Evolutionary conservation across 2,888 invertebrate genomes (phyloP).

Genomic region (Lottia scabra): DNA sequence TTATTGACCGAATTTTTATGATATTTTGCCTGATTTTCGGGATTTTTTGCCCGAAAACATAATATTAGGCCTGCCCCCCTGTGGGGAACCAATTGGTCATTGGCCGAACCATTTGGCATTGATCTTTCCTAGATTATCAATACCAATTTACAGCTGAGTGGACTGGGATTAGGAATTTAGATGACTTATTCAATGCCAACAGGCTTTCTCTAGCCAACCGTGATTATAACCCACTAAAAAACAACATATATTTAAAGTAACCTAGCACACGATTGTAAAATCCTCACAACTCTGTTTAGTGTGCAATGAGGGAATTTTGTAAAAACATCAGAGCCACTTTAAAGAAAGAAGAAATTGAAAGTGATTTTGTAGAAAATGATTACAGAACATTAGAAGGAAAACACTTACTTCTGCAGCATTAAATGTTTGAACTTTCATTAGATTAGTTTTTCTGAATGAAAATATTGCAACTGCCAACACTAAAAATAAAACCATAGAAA

Average conservation of each 20-base stretch:
- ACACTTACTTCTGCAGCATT: slow-evolving; percentile 66
- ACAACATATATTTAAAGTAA: too few species aligned
- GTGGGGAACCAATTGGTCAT: not conserved
- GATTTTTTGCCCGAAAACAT: too few species aligned
- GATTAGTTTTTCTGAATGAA: slow-evolving; percentile 68
- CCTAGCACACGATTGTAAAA: too few species aligned
- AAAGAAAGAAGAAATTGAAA: not conserved
- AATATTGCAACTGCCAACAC: slow-evolving; percentile 69
- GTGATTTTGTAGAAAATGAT: not conserved
- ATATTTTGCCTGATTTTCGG: too few species aligned
- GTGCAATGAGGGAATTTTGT: too few species aligned
- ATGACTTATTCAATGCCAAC: not conserved
- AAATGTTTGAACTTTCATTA: slow-evolving; percentile 65
- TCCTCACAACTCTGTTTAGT: not conserved
- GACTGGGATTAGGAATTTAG: not conserved
- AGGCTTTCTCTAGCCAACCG: too few species aligned
- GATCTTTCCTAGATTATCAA: not conserved
- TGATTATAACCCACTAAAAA: too few species aligned
- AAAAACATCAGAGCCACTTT: too few species aligned
- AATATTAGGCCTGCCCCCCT: too few species aligned
- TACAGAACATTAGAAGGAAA: not conserved
- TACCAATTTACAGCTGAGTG: not conserved
- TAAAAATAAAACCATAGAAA: slow-evolving; percentile 36
- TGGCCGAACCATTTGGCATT: not conserved
- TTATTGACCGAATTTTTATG: too few species aligned